A percentile compares a stretch with the other conserved stretches of the same genome.
Conservation (phyloP, 1,140 invertebrate species). For the Penaeus japonicus region DNA sequence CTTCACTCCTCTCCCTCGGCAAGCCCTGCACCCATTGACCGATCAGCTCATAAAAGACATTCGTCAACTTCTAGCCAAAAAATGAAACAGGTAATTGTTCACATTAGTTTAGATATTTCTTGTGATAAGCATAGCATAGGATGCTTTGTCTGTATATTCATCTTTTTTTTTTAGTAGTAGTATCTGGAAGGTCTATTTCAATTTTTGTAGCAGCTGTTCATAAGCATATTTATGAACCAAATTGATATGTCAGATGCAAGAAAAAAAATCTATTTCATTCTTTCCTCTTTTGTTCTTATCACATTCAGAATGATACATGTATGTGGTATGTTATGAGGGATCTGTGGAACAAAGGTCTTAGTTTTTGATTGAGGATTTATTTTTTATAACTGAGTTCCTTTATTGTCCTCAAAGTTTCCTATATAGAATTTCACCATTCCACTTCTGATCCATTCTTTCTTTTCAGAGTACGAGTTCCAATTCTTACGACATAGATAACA, state of each 20-base stretch:
- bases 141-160: conserved; percentile 6
- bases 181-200: no score
- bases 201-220: no score
- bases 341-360: no score
- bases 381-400: neutral
- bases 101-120: neutral
- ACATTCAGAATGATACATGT: no score
- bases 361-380: no score
- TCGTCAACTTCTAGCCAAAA: conserved; percentile 43
- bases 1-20: conserved; percentile 47
- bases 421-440: neutral
- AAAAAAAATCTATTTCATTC: no score
- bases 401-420: neutral
- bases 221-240: no score
- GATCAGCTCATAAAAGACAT: conserved; percentile 45
- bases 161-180: neutral
- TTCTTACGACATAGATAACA: conserved; percentile 96
- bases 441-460: neutral
- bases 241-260: no score
- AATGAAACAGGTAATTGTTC: conserved; percentile 41
- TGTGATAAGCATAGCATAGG: neutral
- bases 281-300: no score
- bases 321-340: no score
- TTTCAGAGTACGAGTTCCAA: conserved; percentile 70
- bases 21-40: conserved; percentile 48